Conservation (phyloP, 2,797 vertebrate species). For the Lophotriccus pileatus region DNA sequence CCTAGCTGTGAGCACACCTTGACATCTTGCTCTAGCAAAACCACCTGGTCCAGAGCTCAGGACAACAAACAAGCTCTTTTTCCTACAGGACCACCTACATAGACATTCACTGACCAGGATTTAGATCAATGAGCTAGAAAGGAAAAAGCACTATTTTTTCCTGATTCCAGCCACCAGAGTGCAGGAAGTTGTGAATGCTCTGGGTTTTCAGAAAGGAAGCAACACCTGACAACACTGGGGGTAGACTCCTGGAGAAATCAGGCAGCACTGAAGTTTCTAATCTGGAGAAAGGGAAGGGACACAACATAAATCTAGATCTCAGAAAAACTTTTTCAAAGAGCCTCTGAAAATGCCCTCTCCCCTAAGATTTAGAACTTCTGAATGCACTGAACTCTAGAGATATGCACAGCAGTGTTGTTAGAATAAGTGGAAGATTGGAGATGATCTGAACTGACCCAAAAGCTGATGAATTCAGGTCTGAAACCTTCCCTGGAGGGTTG, state of each 20-base stretch:
- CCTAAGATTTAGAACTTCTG: not conserved
- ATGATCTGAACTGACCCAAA: not conserved
- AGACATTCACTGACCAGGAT: not conserved
- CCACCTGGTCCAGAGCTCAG: accelerated
- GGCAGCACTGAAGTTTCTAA: not conserved
- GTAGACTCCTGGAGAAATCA: not conserved
- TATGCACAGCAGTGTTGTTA: not conserved
- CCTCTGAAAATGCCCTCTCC: not conserved
- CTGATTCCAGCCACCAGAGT: not conserved
- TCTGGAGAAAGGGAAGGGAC: not conserved
- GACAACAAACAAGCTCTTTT: not conserved
- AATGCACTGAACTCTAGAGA: not conserved
- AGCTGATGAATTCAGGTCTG: not conserved
- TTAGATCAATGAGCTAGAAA: not conserved
- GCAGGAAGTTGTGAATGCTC: not conserved
- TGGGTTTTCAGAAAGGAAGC: not conserved
- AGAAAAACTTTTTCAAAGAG: not conserved
- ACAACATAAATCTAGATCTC: not conserved
- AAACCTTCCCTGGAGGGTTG: not conserved
- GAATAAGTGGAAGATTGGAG: not conserved
- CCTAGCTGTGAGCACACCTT: accelerated
- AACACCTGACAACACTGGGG: not conserved
- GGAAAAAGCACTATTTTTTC: not conserved
- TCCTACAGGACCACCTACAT: accelerated
- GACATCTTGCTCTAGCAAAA: not conserved